A percentile compares a stretch with the other conserved stretches of the same genome.
Conservation (phyloP, 2,797 vertebrate species). For the Forpus xanthops region DNA sequence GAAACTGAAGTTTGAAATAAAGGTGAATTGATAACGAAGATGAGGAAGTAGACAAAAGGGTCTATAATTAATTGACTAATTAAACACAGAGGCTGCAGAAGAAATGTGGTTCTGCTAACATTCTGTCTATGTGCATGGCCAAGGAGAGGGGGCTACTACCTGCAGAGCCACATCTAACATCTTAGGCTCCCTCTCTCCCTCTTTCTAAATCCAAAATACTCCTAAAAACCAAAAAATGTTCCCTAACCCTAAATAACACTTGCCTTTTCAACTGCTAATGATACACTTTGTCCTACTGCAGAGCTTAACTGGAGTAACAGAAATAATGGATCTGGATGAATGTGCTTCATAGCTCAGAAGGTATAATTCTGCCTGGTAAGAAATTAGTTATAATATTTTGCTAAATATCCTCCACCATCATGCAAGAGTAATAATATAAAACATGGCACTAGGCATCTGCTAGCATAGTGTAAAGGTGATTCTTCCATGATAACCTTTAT, state of each 20-base stretch:
- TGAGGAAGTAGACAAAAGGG: neutral
- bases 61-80: neutral
- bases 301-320: neutral
- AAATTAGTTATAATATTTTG: neutral
- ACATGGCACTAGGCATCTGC: neutral
- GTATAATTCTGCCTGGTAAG: neutral
- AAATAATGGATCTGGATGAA: neutral
- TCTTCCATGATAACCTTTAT: accelerated
- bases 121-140: neutral
- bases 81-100: neutral
- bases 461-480: accelerated
- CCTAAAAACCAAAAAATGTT: neutral
- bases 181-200: neutral
- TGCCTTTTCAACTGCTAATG: neutral
- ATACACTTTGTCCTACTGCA: neutral
- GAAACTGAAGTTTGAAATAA: neutral
- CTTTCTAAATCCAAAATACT: neutral
- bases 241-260: neutral
- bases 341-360: neutral
- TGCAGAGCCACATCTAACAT: too few relatives aligned
- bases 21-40: neutral
- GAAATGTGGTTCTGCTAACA: neutral
- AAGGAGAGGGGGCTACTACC: neutral
- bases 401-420: neutral
- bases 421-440: neutral